Conservation (phyloP, 2,888 invertebrate genomes). For the Platerodrilus igneus region DNA sequence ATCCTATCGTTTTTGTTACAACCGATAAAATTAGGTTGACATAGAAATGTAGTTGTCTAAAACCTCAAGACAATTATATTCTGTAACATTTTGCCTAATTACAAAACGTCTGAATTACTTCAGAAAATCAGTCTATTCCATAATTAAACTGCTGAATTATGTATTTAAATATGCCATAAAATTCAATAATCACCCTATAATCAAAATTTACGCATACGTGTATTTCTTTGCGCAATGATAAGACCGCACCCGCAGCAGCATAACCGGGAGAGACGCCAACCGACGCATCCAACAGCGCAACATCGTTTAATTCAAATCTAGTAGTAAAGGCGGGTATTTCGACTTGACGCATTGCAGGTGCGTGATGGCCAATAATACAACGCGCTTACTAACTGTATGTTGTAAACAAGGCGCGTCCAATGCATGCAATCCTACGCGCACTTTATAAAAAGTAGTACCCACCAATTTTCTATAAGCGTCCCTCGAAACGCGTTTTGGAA, state of each 20-base stretch:
- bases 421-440: slow-evolving; percentile 54
- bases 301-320: slow-evolving; percentile 33
- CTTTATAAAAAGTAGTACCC: slow-evolving; percentile 59
- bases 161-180: no score
- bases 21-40: no score
- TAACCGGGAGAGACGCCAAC: slow-evolving; percentile 31
- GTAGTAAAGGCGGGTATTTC: slow-evolving; percentile 42
- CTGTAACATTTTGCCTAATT: no score
- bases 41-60: no score
- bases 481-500: not conserved
- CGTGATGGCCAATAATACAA: slow-evolving; percentile 72
- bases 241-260: slow-evolving; percentile 46
- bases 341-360: slow-evolving; percentile 83
- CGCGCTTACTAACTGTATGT: slow-evolving; percentile 56
- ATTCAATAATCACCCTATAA: no score
- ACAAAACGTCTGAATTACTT: no score
- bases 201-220: slow-evolving; percentile 18
- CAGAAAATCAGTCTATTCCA: no score
- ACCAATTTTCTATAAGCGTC: slow-evolving; percentile 14
- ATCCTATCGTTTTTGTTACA: no score
- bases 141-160: no score
- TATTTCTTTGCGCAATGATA: slow-evolving; percentile 24
- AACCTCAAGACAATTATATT: no score
- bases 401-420: slow-evolving; percentile 71
- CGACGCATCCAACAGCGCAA: slow-evolving; percentile 36